These are phyloP conservation scores for Piscicola geometra DNA, from an alignment of 2,888 invertebrate genomes.

Conservation along the genomic window DNA sequence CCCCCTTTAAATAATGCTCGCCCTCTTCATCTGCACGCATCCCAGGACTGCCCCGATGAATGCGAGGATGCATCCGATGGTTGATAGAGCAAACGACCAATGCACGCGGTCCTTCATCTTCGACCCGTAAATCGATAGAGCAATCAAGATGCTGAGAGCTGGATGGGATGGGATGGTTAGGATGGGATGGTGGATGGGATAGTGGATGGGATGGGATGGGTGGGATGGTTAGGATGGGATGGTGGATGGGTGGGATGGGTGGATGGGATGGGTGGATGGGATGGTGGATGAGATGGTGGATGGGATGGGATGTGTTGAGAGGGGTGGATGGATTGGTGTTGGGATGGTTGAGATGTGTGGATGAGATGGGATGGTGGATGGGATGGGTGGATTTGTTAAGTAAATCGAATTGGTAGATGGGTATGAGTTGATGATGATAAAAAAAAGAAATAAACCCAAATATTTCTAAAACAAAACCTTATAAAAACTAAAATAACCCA, in stretches of 20 bases:
- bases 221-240: no score
- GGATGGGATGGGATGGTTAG: neutral
- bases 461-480: neutral
- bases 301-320: neutral
- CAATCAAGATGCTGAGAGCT: conserved; percentile 42
- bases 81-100: conserved; percentile 42
- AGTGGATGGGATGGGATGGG: no score
- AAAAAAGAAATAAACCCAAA: no score
- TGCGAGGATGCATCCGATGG: conserved; percentile 40
- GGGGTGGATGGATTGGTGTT: neutral
- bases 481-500: neutral
- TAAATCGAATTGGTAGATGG: neutral
- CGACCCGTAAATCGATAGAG: conserved; percentile 40
- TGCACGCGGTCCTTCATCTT: conserved; percentile 31
- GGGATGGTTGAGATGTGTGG: no score
- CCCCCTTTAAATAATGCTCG: conserved; percentile 16
- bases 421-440: neutral
- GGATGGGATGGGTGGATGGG: neutral
- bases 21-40: conserved; percentile 41
- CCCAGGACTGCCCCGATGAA: conserved; percentile 40
- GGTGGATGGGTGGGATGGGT: neutral
- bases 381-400: neutral
- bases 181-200: neutral
- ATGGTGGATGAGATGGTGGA: neutral
- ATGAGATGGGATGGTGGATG: no score